Conservation (phyloP, 1,140 invertebrate species). For the Heliconius hermathena region DNA sequence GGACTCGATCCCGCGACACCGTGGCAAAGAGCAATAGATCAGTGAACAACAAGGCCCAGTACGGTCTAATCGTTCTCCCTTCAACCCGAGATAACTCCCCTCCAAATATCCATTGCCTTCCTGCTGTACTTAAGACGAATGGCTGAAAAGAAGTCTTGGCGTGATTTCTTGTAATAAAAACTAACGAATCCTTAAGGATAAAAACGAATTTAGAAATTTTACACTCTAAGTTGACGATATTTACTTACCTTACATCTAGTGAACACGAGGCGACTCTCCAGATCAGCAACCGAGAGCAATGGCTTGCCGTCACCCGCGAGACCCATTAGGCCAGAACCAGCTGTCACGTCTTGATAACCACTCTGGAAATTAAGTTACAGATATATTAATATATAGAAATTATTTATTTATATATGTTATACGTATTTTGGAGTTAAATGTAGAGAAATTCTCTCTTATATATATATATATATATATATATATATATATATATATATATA, state of each 20-base stretch:
- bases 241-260: constrained; percentile 88
- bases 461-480: too few species aligned
- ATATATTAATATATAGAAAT: background rate
- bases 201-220: too few species aligned
- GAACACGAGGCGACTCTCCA: constrained; percentile 92
- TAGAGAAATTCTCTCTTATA: too few species aligned
- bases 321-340: constrained; percentile 91
- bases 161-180: background rate
- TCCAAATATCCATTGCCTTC: constrained; percentile 93
- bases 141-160: constrained; percentile 83
- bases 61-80: constrained; percentile 89
- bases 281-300: constrained; percentile 89
- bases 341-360: constrained; percentile 90
- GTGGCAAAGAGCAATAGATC: constrained; percentile 92
- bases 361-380: constrained; percentile 62
- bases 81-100: constrained; percentile 91
- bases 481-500: too few species aligned
- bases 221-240: too few species aligned
- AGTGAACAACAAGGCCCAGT: constrained; percentile 91
- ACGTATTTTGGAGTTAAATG: too few species aligned
- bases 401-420: too few species aligned
- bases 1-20: constrained; percentile 90
- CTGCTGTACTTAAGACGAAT: constrained; percentile 89
- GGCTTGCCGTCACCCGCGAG: constrained; percentile 90
- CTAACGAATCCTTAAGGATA: too few species aligned